phyloP scores from a whole-genome alignment of 2,797 vertebrate genomes.

The Myripristis jacobus region DNA sequence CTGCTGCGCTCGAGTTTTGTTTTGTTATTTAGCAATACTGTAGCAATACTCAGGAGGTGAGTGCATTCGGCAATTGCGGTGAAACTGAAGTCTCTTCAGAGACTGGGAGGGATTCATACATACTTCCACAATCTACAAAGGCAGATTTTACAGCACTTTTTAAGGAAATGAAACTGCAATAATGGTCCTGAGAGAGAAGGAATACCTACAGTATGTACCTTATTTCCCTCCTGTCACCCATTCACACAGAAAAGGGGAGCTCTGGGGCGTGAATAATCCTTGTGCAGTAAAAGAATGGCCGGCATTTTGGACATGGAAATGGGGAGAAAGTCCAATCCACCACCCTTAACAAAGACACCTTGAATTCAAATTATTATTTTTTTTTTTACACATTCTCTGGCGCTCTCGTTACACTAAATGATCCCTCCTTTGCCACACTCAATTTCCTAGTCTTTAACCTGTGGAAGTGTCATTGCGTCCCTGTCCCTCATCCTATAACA shows the following conservation, averaged over 20 bases:
- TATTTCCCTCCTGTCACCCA: background rate
- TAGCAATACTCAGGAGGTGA: constrained; percentile 49
- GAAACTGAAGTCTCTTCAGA: constrained; percentile 45
- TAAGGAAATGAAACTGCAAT: constrained; percentile 50
- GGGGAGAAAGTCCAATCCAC: background rate
- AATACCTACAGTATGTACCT: constrained; percentile 7
- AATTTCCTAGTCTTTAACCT: constrained; percentile 46
- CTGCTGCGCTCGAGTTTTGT: constrained; percentile 13
- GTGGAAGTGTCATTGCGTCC: constrained; percentile 18
- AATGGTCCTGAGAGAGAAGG: constrained; percentile 38
- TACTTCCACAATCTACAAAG: constrained; percentile 51
- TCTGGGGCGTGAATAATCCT: background rate
- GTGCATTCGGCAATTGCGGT: constrained; percentile 40
- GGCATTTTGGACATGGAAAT: background rate
- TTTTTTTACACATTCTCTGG: background rate
- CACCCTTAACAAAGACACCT: background rate
- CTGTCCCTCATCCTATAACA: background rate
- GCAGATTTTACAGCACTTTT: constrained; percentile 48
- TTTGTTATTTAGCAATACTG: constrained; percentile 47
- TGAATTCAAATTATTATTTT: constrained; percentile 10
- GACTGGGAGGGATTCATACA: constrained; percentile 47
- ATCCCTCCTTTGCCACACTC: constrained; percentile 4
- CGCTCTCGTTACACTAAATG: constrained; percentile 7
- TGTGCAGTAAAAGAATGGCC: background rate
- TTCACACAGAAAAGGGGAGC: constrained; percentile 16